Base-by-base conservation (phyloP, 2,113 vertebrate species). In the Poeciliopsis retropinna region DNA sequence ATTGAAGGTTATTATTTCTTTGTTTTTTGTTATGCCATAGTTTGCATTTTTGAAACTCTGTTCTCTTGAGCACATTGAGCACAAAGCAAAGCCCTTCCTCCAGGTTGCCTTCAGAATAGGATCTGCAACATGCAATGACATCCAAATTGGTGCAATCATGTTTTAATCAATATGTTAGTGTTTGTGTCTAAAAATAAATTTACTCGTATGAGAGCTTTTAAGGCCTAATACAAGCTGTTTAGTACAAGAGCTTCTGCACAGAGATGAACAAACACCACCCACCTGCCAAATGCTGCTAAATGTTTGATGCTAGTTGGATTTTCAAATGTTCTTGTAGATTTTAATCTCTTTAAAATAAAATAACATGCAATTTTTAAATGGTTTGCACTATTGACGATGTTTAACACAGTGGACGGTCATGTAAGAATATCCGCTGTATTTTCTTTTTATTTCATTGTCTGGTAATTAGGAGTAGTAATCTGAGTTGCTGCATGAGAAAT, bases 401-500 rank as follows among this genome's bases (percentile, higher is more conserved):
- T 57, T 19, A n/a, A 11, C 34, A 37, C 34, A 37, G 10, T 37
- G 10, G 2, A 37, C 10, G 3, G 34, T 37, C 2, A 37, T 11
- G 34, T 37, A 3, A 11, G 34, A 10, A 11, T 12, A 37, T 41
- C 5, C 30, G 7, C 39, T 39, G 64, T 64, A 28, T 14, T 64
- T 25, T 12, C 27, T 73, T 51, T 73, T 32, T 67, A 34, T 32
- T 29, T 22, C 1, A 0, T 54, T 11, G 66, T 83, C 57, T 60
- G 70, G 69, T 84, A 69, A 71, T 71, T 31, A 80, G 29, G 8
- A 65, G 6, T 15, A 77, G 63, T 72, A 63, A 15, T 63, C 70
- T 79, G 78, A 82, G 84, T 68, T 69, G 73, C 75, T 78, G 70
- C 29, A 31, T 75, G 64, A 80, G 75, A 91, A 94, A 90, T 82